A percentile compares a stretch with the other conserved stretches of the same genome.
Evolutionary conservation across 1,140 invertebrate genomes (phyloP).

Genomic region (Euwallacea similis): DNA sequence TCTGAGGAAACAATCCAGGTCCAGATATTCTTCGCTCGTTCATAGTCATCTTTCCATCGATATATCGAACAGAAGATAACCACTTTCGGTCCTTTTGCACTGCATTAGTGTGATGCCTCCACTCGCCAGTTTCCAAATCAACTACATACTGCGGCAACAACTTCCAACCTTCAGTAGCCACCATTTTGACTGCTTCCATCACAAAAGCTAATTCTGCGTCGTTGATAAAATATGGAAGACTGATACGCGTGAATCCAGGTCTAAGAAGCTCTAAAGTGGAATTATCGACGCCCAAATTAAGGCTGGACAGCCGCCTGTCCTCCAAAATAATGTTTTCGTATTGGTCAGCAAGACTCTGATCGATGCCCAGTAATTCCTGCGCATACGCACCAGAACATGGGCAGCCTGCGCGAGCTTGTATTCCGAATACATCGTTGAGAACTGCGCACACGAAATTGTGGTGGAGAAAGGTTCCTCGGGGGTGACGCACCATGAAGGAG

Average conservation of each 20-base stretch:
- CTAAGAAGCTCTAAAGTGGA: slow-evolving; percentile 73
- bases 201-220: slow-evolving; percentile 80
- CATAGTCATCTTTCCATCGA: slow-evolving; percentile 73
- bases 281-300: slow-evolving; percentile 65
- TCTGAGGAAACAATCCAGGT: slow-evolving; percentile 69
- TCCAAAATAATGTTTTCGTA: slow-evolving; percentile 78
- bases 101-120: slow-evolving; percentile 80
- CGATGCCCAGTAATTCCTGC: slow-evolving; percentile 82
- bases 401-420: slow-evolving; percentile 85
- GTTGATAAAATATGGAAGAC: slow-evolving; percentile 83
- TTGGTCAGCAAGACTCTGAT: slow-evolving; percentile 70
- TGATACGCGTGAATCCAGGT: slow-evolving; percentile 85
- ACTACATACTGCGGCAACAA: slow-evolving; percentile 84
- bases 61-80: slow-evolving; percentile 67
- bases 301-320: slow-evolving; percentile 67
- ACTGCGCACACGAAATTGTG: slow-evolving; percentile 88
- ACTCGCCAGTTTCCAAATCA: slow-evolving; percentile 86
- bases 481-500: slow-evolving; percentile 83
- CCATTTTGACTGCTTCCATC: slow-evolving; percentile 82
- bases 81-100: slow-evolving; percentile 81
- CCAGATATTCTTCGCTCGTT: slow-evolving; percentile 70
- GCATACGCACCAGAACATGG: slow-evolving; percentile 83
- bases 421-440: slow-evolving; percentile 90
- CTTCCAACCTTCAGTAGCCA: slow-evolving; percentile 87
- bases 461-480: slow-evolving; percentile 79